Evolutionary conservation across 30 jellyfish, hydroid and myxozoan species (phyloP).

Genomic region (Chrysaora quinquecirrha): DNA sequence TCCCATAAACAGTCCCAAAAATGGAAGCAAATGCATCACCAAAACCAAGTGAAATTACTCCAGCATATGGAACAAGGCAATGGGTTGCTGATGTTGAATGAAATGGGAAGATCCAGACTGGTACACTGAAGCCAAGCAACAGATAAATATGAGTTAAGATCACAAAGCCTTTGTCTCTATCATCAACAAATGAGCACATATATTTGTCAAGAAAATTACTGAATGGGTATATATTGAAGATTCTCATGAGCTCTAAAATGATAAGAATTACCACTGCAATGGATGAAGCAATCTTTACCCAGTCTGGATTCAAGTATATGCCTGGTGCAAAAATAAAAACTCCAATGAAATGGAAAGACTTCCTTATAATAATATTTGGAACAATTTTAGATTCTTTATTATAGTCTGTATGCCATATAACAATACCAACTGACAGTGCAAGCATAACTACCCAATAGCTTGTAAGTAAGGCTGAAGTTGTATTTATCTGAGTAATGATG

Average conservation of each 20-base stretch:
- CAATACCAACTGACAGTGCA: conserved; percentile 45
- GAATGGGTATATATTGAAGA: conserved; percentile 48
- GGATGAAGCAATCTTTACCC: conserved; percentile 51
- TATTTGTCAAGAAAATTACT: conserved; percentile 51
- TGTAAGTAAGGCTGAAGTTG: conserved; percentile 1
- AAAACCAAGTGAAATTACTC: conserved; percentile 85
- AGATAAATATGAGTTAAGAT: conserved; percentile 84
- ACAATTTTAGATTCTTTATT: background rate
- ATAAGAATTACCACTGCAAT: conserved; percentile 58
- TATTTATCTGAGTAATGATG: background rate
- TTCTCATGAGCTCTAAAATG: conserved; percentile 66
- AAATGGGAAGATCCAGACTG: conserved; percentile 78
- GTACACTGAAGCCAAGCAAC: conserved; percentile 77
- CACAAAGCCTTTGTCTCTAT: conserved; percentile 75
- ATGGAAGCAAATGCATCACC: conserved; percentile 97
- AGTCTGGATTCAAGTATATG: conserved; percentile 40
- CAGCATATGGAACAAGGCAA: conserved; percentile 64
- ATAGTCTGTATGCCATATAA: conserved; percentile 60
- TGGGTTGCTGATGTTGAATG: background rate
- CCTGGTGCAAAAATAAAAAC: conserved; percentile 70
- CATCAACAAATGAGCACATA: conserved; percentile 76
- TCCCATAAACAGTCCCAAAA: conserved; percentile 80
- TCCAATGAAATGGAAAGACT: conserved; percentile 82
- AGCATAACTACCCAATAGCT: conserved; percentile 58
- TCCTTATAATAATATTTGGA: conserved; percentile 76